These are phyloP conservation scores for Cataglyphis rosenhaueri DNA, from an alignment of 2,888 invertebrate species.

Conservation along the genomic window DNA sequence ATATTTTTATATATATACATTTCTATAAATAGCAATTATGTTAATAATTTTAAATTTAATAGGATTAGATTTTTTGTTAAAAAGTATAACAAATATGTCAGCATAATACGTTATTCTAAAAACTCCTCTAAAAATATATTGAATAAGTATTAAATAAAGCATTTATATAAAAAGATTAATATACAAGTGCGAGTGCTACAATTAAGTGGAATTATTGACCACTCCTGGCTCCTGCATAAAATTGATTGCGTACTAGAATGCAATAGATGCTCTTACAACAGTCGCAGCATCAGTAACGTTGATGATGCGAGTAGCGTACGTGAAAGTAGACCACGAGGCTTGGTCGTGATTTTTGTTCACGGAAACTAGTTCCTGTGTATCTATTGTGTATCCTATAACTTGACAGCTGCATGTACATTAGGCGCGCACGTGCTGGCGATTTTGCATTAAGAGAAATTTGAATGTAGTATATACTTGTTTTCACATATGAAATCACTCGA, in stretches of 20 bases:
- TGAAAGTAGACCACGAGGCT: conserved; percentile 72
- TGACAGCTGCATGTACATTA: background rate
- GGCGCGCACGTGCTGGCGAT: conserved; percentile 12
- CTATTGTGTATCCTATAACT: conserved; percentile 64
- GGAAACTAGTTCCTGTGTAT: conserved; percentile 68
- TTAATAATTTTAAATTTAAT: no score
- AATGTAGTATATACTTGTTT: background rate
- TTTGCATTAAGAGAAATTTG: conserved; percentile 20
- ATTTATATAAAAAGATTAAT: background rate
- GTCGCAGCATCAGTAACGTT: conserved; percentile 54
- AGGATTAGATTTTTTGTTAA: no score
- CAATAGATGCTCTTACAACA: conserved; percentile 50
- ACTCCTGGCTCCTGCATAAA: conserved; percentile 9
- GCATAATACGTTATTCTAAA: background rate
- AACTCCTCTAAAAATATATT: background rate
- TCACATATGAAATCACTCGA: background rate
- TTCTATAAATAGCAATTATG: background rate
- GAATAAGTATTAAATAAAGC: background rate
- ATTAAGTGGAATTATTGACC: conserved; percentile 25
- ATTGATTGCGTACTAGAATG: conserved; percentile 41
- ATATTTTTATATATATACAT: background rate
- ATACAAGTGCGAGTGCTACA: background rate
- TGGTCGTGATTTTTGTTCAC: conserved; percentile 61
- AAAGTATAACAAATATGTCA: background rate
- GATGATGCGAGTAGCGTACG: conserved; percentile 65